Conservation (phyloP, 2,888 invertebrate species). For the Thereva unica region DNA sequence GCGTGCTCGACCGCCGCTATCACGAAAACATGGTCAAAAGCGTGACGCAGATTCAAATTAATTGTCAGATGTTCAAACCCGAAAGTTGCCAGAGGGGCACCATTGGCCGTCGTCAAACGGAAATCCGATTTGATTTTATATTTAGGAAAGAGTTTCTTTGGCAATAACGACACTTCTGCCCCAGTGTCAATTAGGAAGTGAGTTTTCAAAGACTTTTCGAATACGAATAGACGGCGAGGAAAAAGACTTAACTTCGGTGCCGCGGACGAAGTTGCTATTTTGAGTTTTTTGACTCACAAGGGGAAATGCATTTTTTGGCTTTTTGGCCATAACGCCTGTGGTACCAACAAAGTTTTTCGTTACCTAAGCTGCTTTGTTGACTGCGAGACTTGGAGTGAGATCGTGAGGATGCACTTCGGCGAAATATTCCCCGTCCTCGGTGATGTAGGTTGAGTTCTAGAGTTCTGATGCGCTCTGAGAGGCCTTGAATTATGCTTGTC, state of each 20-base stretch:
- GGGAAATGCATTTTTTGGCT: not conserved
- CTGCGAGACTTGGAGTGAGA: too few relatives aligned
- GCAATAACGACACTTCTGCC: not conserved
- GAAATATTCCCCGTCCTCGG: too few relatives aligned
- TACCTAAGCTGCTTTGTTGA: too few relatives aligned
- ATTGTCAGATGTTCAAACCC: not conserved
- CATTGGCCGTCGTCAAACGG: not conserved
- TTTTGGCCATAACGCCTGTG: not conserved
- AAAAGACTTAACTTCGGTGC: not conserved
- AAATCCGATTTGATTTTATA: not conserved
- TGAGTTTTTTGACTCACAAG: not conserved
- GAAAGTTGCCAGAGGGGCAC: not conserved
- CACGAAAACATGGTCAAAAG: not conserved
- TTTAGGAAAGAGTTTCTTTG: not conserved
- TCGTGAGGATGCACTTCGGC: too few relatives aligned
- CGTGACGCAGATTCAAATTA: not conserved
- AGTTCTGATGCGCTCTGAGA: too few relatives aligned
- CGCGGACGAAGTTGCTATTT: not conserved
- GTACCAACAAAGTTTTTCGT: conserved; percentile 2
- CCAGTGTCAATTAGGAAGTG: not conserved
- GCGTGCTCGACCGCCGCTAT: not conserved
- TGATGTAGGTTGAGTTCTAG: too few relatives aligned
- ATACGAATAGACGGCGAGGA: not conserved
- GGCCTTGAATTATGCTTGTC: too few relatives aligned
- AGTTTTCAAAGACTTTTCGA: not conserved